These are phyloP conservation scores for Nephrotoma appendiculata DNA, from an alignment of 2,888 invertebrate species.

Conservation along the genomic window DNA sequence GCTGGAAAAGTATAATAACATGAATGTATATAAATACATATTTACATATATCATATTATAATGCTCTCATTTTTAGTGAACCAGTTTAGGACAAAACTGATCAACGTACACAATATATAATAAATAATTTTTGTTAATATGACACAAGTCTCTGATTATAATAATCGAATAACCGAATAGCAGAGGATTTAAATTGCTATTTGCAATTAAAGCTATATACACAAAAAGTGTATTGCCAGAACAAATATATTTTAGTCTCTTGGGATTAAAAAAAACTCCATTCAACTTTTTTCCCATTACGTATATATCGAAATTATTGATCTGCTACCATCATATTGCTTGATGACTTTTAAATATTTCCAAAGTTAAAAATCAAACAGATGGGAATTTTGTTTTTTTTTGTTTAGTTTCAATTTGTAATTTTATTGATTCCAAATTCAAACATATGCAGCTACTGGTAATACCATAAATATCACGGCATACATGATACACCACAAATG, in stretches of 20 bases:
- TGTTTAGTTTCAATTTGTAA: neutral
- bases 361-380: neutral
- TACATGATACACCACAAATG: neutral
- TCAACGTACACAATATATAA: no score
- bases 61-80: no score
- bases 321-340: neutral
- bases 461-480: neutral
- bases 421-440: neutral
- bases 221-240: neutral
- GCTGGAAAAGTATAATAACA: no score
- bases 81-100: no score
- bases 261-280: neutral
- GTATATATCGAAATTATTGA: neutral
- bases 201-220: neutral
- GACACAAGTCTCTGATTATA: neutral
- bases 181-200: neutral
- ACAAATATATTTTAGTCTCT: neutral
- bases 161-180: neutral
- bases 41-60: no score
- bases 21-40: no score
- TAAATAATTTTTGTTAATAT: neutral
- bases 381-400: neutral
- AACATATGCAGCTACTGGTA: neutral
- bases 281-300: neutral
- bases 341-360: neutral